These are phyloP conservation scores for Sebastes oblongus DNA, from an alignment of 2,797 vertebrate species.

Conservation along the genomic window DNA sequence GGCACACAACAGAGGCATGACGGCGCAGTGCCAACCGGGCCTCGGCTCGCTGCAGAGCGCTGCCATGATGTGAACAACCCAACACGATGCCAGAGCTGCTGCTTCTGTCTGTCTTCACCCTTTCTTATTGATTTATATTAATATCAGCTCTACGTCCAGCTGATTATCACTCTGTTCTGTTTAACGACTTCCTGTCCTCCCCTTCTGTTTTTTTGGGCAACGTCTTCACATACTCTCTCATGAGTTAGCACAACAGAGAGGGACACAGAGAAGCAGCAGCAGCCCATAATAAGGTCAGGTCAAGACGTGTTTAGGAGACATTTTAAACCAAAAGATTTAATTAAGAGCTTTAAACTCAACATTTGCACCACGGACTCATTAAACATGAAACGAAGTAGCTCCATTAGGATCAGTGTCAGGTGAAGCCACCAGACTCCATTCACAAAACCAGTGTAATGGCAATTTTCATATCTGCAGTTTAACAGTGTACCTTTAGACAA, in stretches of 20 bases:
- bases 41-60: constrained; percentile 5
- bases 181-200: constrained; percentile 6
- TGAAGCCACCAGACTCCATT: too few relatives aligned
- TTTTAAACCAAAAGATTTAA: too few relatives aligned
- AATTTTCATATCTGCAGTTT: too few relatives aligned
- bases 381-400: not conserved
- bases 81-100: not conserved
- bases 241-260: not conserved
- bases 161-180: not conserved
- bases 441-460: too few relatives aligned
- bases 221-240: not conserved
- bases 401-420: not conserved
- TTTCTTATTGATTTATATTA: not conserved
- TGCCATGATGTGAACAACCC: not conserved
- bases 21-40: constrained; percentile 29
- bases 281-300: not conserved
- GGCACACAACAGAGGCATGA: constrained; percentile 39
- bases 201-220: not conserved
- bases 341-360: not conserved
- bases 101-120: not conserved
- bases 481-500: too few relatives aligned
- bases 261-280: not conserved
- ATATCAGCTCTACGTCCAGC: not conserved
- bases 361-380: too few relatives aligned
- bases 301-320: too few relatives aligned